phyloP scores from a whole-genome alignment of 2,888 invertebrate species.

The Rhimphoctona megacephalus region DNA sequence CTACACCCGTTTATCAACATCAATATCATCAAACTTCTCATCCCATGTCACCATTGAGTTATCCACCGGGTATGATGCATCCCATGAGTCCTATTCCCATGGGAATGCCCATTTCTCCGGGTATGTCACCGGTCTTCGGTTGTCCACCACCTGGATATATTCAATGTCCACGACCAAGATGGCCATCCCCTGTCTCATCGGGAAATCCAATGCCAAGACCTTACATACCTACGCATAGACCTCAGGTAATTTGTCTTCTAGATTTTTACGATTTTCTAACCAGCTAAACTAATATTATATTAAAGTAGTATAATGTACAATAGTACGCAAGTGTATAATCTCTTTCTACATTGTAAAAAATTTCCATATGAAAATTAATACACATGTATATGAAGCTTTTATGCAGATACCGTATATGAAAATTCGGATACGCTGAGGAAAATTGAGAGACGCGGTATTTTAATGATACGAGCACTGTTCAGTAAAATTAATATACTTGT shows the following conservation, averaged over 20 bases:
- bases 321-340: too few relatives aligned
- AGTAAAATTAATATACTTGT: too few relatives aligned
- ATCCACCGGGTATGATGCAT: conserved; percentile 84
- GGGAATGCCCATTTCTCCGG: conserved; percentile 89
- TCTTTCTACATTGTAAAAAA: too few relatives aligned
- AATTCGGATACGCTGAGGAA: too few relatives aligned
- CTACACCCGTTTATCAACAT: conserved; percentile 73
- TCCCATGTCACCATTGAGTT: conserved; percentile 86
- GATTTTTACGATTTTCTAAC: neutral
- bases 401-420: too few relatives aligned
- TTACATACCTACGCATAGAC: conserved; percentile 85
- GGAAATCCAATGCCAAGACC: conserved; percentile 85
- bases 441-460: too few relatives aligned
- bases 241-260: conserved; percentile 62
- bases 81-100: conserved; percentile 86
- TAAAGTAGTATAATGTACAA: too few relatives aligned
- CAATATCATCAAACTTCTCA: conserved; percentile 69
- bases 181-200: conserved; percentile 87
- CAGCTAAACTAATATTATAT: neutral
- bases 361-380: too few relatives aligned
- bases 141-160: conserved; percentile 85
- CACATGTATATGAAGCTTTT: too few relatives aligned
- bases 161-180: conserved; percentile 89
- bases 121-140: conserved; percentile 87
- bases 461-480: too few relatives aligned